Evolutionary conservation across 2,797 vertebrate genomes (phyloP), one percentile per base, ranked within the genome.

Genomic region (Bradypodion pumilum): DNA sequence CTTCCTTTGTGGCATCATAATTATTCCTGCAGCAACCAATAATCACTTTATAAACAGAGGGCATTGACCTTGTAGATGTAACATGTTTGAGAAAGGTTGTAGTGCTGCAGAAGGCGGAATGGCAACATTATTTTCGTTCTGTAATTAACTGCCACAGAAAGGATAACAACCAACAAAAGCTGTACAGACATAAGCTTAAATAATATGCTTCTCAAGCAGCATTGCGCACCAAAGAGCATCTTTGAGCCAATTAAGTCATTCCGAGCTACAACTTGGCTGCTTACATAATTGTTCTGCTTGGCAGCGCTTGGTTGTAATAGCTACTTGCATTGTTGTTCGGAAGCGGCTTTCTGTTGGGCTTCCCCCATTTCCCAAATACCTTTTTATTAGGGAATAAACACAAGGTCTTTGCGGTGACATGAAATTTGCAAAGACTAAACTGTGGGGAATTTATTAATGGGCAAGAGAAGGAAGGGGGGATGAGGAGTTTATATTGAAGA

Each of bases 201-300:
- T 91, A 89, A 83, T 84, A 5, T 37, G 37, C 91, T 93, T 88
- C 86, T 73, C 77, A 70, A 88, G 76, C 85, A 85, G 92, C 89
- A 85, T 78, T 85, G 70, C 87, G 74, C 77, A 73, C 60, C 80
- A 80, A 91, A 90, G 82, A 85, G 94, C 83, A 91, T 90, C 85
- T 92, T 75, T 91, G 80, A 94, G 87, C 86, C 87, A 91, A 80
- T 95, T 92, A 92, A 94, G 85, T 91, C 88, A 90, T 94, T 91
- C 76, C 62, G 5, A 78, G 69, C 13, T 94, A 9, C n/a, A 89
- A 74, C 72, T 88, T 87, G 82, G 56, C 83, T 90, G 88, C 16
- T 2, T 92, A 35, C 40, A 0, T 86, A 82, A 80, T 76, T 74
- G 46, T 86, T 84, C 83, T 76, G 62, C 88, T 95, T 93, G 90